Percentiles rank a stretch among this genome's conserved stretches.
phyloP scores from a whole-genome alignment of 2,888 invertebrate genomes.

The Gandaritis pyraliata region DNA sequence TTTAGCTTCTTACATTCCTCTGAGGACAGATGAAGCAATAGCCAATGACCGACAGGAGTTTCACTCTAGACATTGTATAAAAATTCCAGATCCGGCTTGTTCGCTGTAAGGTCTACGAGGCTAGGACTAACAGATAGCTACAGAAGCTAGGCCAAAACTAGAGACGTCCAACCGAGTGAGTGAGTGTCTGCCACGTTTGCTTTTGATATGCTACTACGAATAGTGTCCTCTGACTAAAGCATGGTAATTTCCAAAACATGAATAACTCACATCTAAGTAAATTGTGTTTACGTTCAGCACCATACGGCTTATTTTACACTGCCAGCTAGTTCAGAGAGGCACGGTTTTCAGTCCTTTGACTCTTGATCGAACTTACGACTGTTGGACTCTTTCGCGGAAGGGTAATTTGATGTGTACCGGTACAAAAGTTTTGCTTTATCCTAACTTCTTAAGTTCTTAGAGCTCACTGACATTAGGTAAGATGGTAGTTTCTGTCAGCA shows the following conservation, averaged over 20 bases:
- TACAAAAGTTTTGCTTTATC: slow-evolving; percentile 37
- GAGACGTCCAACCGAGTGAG: too few relatives aligned
- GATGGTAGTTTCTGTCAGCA: neutral
- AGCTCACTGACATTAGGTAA: neutral
- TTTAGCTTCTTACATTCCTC: slow-evolving; percentile 37
- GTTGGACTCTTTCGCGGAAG: slow-evolving; percentile 27
- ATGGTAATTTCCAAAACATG: too few relatives aligned
- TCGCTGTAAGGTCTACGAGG: too few relatives aligned
- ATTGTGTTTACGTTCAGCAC: neutral
- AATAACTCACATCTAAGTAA: slow-evolving; percentile 1
- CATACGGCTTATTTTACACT: slow-evolving; percentile 3
- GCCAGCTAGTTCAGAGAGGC: slow-evolving; percentile 1
- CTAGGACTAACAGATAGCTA: too few relatives aligned
- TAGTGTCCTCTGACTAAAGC: too few relatives aligned
- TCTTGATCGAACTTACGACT: slow-evolving; percentile 44
- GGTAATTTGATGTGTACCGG: slow-evolving; percentile 22
- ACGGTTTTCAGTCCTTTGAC: slow-evolving; percentile 28
- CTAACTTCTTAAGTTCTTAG: slow-evolving; percentile 42
- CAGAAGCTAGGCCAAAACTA: too few relatives aligned
- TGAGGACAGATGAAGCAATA: slow-evolving; percentile 13
- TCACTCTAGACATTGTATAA: slow-evolving; percentile 1
- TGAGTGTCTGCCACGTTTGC: too few relatives aligned
- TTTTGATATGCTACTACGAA: too few relatives aligned
- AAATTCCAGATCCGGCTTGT: neutral
- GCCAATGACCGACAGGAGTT: neutral